Evolutionary conservation across 2,797 vertebrate species (phyloP).

Genomic region (Poecilia gillii): DNA sequence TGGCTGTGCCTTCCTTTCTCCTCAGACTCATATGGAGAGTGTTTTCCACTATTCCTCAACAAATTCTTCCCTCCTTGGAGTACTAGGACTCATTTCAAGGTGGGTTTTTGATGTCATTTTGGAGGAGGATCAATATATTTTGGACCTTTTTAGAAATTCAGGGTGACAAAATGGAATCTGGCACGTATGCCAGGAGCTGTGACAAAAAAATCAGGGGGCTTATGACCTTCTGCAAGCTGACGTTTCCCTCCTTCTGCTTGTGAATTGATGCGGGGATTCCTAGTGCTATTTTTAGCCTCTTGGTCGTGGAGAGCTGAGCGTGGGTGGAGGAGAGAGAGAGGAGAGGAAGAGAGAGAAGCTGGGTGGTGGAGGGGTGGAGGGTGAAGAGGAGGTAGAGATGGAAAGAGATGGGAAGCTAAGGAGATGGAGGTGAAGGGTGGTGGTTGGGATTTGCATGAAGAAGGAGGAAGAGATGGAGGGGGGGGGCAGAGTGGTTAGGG

Average conservation of each 20-base stretch:
- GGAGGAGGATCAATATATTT: slow-evolving; percentile 41
- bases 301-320: slow-evolving; percentile 73
- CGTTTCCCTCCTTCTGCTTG: slow-evolving; percentile 35
- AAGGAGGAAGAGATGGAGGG: slow-evolving; percentile 21
- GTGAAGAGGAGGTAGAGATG: slow-evolving; percentile 16
- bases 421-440: not conserved
- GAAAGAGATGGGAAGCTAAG: slow-evolving; percentile 2
- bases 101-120: slow-evolving; percentile 54
- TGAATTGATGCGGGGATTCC: slow-evolving; percentile 85
- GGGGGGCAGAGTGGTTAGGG: slow-evolving; percentile 9
- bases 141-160: slow-evolving; percentile 40
- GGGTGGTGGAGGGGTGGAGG: slow-evolving; percentile 10
- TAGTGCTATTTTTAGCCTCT: slow-evolving; percentile 82
- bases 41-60: not conserved
- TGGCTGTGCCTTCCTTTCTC: slow-evolving; percentile 49
- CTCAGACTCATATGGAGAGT: not conserved
- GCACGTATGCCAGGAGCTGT: slow-evolving; percentile 36
- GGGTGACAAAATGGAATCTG: slow-evolving; percentile 46
- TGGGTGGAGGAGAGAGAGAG: slow-evolving; percentile 75
- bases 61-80: slow-evolving; percentile 29
- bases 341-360: slow-evolving; percentile 36
- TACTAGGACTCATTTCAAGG: slow-evolving; percentile 37
- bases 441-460: not conserved
- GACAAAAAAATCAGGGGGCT: slow-evolving; percentile 53
- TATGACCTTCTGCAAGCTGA: slow-evolving; percentile 76